phyloP scores from a whole-genome alignment of 92 coral and sea anemone species.

The Porites lobata region DNA sequence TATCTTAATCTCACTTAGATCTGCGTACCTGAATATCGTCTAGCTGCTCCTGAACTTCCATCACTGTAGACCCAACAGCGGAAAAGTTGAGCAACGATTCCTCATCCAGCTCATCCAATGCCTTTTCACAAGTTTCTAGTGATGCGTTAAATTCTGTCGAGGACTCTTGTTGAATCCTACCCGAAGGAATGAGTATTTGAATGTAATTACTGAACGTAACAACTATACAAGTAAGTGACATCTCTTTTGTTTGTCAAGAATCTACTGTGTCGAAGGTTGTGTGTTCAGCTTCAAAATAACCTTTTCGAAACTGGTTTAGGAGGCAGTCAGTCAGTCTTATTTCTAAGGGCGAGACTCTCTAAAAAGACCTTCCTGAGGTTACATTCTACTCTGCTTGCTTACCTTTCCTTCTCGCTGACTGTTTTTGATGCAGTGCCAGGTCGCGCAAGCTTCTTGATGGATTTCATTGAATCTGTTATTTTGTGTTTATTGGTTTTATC shows the following conservation, averaged over 20 bases:
- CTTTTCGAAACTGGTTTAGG: too few relatives aligned
- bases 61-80: conserved; percentile 74
- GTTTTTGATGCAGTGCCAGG: too few relatives aligned
- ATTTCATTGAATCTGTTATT: conserved; percentile 15
- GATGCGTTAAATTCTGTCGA: conserved; percentile 60
- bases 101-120: conserved; percentile 72
- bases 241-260: too few relatives aligned
- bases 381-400: neutral
- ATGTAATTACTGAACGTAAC: too few relatives aligned
- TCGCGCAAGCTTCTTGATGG: conserved; percentile 8
- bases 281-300: too few relatives aligned
- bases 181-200: neutral
- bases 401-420: conserved; percentile 23
- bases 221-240: too few relatives aligned
- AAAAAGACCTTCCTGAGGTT: too few relatives aligned
- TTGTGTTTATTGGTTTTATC: conserved; percentile 1
- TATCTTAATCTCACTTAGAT: neutral
- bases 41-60: conserved; percentile 74
- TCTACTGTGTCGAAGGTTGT: too few relatives aligned
- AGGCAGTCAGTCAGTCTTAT: too few relatives aligned
- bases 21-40: conserved; percentile 77
- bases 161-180: conserved; percentile 61
- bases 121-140: conserved; percentile 60
- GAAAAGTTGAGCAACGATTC: conserved; percentile 70
- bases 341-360: too few relatives aligned